Evolutionary conservation across 2,888 invertebrate genomes (phyloP).

Genomic region (Biston stratarius): DNA sequence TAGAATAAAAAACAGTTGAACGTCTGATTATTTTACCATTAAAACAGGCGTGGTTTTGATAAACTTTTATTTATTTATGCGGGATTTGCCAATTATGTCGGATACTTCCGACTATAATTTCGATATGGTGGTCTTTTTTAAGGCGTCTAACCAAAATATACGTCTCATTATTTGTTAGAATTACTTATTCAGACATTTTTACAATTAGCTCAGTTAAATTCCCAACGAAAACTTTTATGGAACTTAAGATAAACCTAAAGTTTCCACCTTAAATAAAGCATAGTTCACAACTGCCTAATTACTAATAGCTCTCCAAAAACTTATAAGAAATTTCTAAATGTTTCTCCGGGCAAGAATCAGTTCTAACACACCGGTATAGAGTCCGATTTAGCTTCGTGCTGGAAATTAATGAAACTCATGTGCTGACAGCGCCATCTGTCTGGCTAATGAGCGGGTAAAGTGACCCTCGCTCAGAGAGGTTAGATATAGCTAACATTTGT

Average conservation of each 20-base stretch:
- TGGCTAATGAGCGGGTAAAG: slow-evolving; percentile 59
- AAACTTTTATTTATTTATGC: too few species aligned
- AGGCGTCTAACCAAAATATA: too few species aligned
- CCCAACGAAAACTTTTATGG: neutral
- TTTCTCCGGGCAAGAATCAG: slow-evolving; percentile 37
- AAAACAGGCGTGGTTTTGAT: too few species aligned
- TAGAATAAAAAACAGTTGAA: too few species aligned
- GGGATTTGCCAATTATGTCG: too few species aligned
- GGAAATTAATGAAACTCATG: slow-evolving; percentile 66
- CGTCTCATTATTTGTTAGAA: too few species aligned
- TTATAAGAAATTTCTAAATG: slow-evolving; percentile 28
- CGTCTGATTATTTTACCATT: too few species aligned
- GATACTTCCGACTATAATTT: too few species aligned
- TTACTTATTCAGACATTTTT: too few species aligned
- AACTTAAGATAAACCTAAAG: slow-evolving; percentile 6
- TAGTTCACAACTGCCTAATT: slow-evolving; percentile 16
- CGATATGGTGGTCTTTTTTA: too few species aligned
- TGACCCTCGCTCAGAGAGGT: slow-evolving; percentile 44
- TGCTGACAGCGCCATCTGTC: slow-evolving; percentile 63
- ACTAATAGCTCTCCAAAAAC: slow-evolving; percentile 27
- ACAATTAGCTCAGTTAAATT: neutral
- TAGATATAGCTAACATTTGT: slow-evolving; percentile 2
- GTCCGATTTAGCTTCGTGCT: slow-evolving; percentile 59
- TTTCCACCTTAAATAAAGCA: slow-evolving; percentile 14
- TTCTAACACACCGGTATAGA: slow-evolving; percentile 48